phyloP scores from a whole-genome alignment of 2,888 invertebrate species.

The Orthonychiurus folsomi region DNA sequence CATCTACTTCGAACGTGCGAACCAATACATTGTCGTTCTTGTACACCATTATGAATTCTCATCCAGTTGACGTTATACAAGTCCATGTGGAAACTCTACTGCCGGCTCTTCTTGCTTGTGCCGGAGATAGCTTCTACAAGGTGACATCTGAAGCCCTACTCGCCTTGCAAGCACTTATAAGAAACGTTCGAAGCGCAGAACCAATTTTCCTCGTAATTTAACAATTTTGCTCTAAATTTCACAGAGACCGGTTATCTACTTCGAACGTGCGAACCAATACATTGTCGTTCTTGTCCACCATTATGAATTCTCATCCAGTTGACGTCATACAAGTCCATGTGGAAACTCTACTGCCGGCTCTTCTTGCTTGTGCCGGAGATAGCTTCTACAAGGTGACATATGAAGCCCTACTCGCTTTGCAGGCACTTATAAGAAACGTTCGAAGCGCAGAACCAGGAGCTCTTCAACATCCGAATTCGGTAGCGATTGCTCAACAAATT shows the following conservation, averaged over 20 bases:
- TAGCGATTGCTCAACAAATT: conserved; percentile 28
- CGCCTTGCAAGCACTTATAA: conserved; percentile 86
- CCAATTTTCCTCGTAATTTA: background rate
- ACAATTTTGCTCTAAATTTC: conserved; percentile 21
- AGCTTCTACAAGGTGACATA: conserved; percentile 98
- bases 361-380: conserved; percentile 83
- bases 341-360: conserved; percentile 66
- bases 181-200: conserved; percentile 65
- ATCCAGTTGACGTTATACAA: conserved; percentile 69
- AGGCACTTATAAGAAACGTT: conserved; percentile 88
- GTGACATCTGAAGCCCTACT: conserved; percentile 92
- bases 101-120: conserved; percentile 77
- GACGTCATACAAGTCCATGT: conserved; percentile 73
- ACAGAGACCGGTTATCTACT: conserved; percentile 79
- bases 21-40: conserved; percentile 93
- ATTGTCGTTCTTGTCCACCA: conserved; percentile 76
- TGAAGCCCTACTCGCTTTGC: conserved; percentile 84
- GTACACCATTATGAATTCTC: conserved; percentile 69
- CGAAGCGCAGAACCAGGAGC: conserved; percentile 48
- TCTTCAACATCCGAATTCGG: conserved; percentile 27
- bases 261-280: conserved; percentile 98
- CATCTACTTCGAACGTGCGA: conserved; percentile 93
- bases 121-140: conserved; percentile 95
- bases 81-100: conserved; percentile 67
- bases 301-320: conserved; percentile 69